Percentiles rank a stretch among this genome's conserved stretches.
Evolutionary conservation across 2,797 vertebrate species (phyloP).

Genomic region (Macrochelys suwanniensis): DNA sequence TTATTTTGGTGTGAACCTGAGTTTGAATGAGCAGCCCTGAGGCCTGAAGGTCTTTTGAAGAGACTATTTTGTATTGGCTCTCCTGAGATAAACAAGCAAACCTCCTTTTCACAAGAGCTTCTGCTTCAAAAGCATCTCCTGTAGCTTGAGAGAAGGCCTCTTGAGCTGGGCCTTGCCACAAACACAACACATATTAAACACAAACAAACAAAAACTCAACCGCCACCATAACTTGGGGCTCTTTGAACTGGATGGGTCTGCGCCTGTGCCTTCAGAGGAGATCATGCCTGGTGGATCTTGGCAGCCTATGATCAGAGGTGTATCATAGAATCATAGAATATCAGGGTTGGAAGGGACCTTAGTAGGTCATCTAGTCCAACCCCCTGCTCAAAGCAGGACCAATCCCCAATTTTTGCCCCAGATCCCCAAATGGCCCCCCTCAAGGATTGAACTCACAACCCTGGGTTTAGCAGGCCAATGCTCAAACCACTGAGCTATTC

Average conservation of each 20-base stretch:
- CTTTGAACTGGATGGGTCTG: neutral
- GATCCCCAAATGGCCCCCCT: too few relatives aligned
- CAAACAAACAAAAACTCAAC: neutral
- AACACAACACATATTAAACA: neutral
- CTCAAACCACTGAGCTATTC: too few relatives aligned
- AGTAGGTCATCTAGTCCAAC: too few relatives aligned
- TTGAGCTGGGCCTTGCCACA: neutral
- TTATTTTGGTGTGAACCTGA: neutral
- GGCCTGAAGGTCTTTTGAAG: neutral
- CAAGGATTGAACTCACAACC: too few relatives aligned
- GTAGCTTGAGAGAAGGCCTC: neutral
- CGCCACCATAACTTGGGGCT: neutral
- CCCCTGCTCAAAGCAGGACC: too few relatives aligned
- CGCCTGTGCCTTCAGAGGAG: too few relatives aligned
- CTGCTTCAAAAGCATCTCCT: neutral
- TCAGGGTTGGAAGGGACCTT: too few relatives aligned
- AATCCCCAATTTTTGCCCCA: too few relatives aligned
- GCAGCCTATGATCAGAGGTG: neutral
- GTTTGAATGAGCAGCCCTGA: slow-evolving; percentile 15
- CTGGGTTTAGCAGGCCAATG: too few relatives aligned
- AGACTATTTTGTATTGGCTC: neutral
- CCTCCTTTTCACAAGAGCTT: slow-evolving; percentile 4
- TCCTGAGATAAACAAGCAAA: slow-evolving; percentile 15
- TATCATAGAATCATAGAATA: too few relatives aligned
- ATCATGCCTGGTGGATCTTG: neutral